Percentiles rank a stretch among this genome's conserved stretches.
Conservation (phyloP, 2,113 vertebrate genomes). For the Bujurquina vittata region DNA sequence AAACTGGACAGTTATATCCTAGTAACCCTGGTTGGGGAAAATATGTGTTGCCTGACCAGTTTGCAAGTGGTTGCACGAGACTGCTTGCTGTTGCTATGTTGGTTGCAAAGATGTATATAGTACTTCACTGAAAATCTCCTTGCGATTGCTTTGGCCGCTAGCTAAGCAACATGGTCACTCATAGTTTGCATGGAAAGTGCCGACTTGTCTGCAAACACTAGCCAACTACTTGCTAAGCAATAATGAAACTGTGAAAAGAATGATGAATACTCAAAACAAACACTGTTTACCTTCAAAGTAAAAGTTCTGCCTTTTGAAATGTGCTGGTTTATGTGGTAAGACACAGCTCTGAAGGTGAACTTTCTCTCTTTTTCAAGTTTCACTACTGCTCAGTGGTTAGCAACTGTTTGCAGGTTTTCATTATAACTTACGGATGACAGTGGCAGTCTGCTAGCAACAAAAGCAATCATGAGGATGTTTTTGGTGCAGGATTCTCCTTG, state of each 20-base stretch:
- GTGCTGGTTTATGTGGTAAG: too few species aligned
- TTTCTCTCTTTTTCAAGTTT: too few species aligned
- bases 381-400: too few species aligned
- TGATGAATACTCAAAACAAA: neutral
- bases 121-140: neutral
- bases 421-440: too few species aligned
- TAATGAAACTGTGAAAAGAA: neutral
- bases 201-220: neutral
- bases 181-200: neutral
- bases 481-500: too few species aligned
- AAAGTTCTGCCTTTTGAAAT: neutral
- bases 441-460: too few species aligned
- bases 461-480: too few species aligned
- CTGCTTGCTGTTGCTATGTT: neutral
- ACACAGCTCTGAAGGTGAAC: too few species aligned
- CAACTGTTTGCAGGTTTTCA: too few species aligned
- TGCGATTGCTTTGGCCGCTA: neutral
- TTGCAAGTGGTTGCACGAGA: neutral
- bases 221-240: neutral
- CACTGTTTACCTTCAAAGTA: neutral
- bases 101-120: neutral
- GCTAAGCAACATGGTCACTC: neutral
- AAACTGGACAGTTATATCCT: neutral
- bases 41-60: neutral
- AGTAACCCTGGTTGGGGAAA: neutral